Percentiles rank a stretch among this genome's conserved stretches.
Evolutionary conservation across 2,113 vertebrate species (phyloP).

Genomic region (Amphiprion percula): DNA sequence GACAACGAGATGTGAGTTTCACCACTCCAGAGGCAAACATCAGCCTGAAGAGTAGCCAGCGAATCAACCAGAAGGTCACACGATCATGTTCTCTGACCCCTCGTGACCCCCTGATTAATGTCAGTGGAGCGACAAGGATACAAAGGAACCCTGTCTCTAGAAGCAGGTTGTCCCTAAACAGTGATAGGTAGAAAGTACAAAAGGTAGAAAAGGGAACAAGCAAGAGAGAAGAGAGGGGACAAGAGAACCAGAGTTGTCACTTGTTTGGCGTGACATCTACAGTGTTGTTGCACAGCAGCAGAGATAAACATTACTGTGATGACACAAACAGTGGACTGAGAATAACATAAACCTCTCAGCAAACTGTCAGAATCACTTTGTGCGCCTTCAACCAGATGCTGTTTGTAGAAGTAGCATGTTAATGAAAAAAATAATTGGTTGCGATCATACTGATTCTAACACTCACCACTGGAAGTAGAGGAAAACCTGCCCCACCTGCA

Average conservation of each 20-base stretch:
- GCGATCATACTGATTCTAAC: neutral
- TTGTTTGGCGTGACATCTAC: neutral
- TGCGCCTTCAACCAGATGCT: neutral
- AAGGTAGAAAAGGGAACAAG: neutral
- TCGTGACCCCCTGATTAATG: slow-evolving; percentile 64
- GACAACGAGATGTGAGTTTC: slow-evolving; percentile 94
- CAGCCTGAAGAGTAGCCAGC: slow-evolving; percentile 95
- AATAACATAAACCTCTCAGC: slow-evolving; percentile 9
- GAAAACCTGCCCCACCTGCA: slow-evolving; percentile 96
- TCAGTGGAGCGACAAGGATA: slow-evolving; percentile 89
- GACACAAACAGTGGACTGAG: slow-evolving; percentile 9
- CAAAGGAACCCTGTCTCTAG: slow-evolving; percentile 93
- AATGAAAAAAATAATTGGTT: slow-evolving; percentile 5
- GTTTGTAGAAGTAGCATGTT: slow-evolving; percentile 8
- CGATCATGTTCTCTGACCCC: slow-evolving; percentile 80
- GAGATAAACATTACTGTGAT: slow-evolving; percentile 1
- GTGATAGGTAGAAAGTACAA: neutral
- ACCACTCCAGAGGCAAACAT: slow-evolving; percentile 97
- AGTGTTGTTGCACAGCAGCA: slow-evolving; percentile 27
- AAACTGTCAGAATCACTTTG: slow-evolving; percentile 2
- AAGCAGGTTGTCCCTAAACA: slow-evolving; percentile 91
- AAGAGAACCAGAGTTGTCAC: no score
- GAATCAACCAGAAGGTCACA: slow-evolving; percentile 91
- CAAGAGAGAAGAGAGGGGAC: neutral
- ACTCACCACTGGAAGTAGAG: slow-evolving; percentile 99